Evolutionary conservation across 2,113 vertebrate genomes (phyloP).

Genomic region (Poecile atricapillus): DNA sequence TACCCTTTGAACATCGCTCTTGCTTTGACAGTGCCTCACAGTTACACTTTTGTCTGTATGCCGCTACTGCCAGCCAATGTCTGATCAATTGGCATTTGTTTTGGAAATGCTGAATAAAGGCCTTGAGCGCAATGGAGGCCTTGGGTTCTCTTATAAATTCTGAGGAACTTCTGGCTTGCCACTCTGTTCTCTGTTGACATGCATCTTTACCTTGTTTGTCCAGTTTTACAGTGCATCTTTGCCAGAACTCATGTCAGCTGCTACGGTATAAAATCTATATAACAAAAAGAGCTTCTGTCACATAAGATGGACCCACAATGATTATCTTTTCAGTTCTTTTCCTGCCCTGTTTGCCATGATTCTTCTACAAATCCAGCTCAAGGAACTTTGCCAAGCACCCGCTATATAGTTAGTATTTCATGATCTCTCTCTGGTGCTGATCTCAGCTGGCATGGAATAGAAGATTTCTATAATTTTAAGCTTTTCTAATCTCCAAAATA

Average conservation of each 20-base stretch:
- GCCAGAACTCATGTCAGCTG: background rate
- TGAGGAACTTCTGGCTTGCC: background rate
- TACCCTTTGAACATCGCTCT: background rate
- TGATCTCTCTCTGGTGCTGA: background rate
- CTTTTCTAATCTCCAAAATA: background rate
- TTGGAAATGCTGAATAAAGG: background rate
- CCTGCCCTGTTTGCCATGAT: background rate
- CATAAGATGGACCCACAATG: background rate
- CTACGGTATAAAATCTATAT: background rate
- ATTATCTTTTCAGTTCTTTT: background rate
- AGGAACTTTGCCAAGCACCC: background rate
- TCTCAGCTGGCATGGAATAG: background rate
- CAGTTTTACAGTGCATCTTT: background rate
- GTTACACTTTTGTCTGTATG: background rate
- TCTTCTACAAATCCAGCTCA: background rate
- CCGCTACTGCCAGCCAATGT: background rate
- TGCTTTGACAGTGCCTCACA: background rate
- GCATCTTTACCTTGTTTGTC: background rate
- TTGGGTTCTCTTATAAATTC: background rate
- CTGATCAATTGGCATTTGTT: background rate
- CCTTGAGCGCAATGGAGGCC: background rate
- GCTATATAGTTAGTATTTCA: rapidly evolving
- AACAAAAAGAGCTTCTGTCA: background rate
- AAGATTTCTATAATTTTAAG: background rate
- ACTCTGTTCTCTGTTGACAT: background rate